A percentile compares a stretch with the other conserved stretches of the same genome.
Evolutionary conservation across 1,140 invertebrate genomes (phyloP).

Genomic region (Halotydeus destructor): DNA sequence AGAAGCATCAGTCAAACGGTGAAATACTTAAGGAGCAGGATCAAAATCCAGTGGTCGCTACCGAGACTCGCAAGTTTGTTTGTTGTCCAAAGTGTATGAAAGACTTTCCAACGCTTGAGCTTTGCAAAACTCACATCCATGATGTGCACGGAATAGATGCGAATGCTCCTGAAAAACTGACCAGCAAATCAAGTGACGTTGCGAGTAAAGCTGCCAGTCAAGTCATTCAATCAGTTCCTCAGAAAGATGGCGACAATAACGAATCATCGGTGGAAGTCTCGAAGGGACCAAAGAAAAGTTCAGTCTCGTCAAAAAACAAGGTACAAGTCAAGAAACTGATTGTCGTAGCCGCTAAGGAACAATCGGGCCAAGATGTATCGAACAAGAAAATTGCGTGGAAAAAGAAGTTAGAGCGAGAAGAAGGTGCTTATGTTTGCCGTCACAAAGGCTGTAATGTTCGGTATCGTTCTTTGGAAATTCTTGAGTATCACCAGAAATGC

Average conservation of each 20-base stretch:
- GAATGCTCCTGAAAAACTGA: background rate
- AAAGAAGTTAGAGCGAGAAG: constrained; percentile 14
- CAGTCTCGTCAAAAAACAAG: background rate
- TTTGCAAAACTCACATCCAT: constrained; percentile 2
- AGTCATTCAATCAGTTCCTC: no score
- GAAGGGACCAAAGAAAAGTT: background rate
- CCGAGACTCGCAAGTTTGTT: background rate
- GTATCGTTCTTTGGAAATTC: constrained; percentile 26
- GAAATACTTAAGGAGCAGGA: background rate
- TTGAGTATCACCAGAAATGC: constrained; percentile 35
- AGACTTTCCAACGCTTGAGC: constrained; percentile 3
- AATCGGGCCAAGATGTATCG: constrained; percentile 6
- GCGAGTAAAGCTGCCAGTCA: no score
- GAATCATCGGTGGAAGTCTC: background rate
- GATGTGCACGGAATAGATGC: background rate
- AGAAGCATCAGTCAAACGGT: constrained; percentile 9
- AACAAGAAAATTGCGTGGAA: constrained; percentile 12
- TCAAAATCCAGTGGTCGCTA: background rate
- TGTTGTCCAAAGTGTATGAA: constrained; percentile 6
- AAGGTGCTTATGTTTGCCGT: constrained; percentile 18
- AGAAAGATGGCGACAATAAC: background rate
- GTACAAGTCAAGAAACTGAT: constrained; percentile 2
- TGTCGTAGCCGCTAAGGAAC: background rate
- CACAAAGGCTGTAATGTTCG: constrained; percentile 26
- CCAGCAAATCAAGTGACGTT: no score